Conservation (phyloP, 2,888 invertebrate species). For the Phortica magna region DNA sequence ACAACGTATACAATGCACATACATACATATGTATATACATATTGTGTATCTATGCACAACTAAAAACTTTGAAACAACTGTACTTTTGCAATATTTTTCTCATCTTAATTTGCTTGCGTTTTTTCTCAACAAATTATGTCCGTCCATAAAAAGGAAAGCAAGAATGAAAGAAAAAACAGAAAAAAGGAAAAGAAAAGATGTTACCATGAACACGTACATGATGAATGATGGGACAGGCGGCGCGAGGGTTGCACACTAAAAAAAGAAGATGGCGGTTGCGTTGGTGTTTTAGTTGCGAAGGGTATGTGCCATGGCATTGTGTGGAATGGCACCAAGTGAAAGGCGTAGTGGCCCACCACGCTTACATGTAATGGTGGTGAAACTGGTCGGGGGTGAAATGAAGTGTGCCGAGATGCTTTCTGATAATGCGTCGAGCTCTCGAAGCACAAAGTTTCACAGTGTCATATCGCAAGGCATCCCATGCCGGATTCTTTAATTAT, state of each 20-base stretch:
- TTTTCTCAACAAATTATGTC: conserved; percentile 19
- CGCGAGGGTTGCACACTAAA: background rate
- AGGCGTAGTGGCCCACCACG: background rate
- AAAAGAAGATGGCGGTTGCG: conserved; percentile 27
- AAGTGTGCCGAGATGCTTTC: background rate
- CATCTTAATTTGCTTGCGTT: conserved; percentile 16
- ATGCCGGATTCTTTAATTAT: conserved; percentile 26
- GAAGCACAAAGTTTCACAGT: background rate
- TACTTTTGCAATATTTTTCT: conserved; percentile 7
- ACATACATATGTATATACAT: too few relatives aligned
- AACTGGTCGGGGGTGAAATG: too few relatives aligned
- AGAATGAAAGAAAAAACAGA: conserved; percentile 3
- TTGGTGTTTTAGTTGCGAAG: background rate
- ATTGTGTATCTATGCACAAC: background rate
- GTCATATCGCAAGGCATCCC: background rate
- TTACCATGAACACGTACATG: background rate
- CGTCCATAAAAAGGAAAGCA: background rate
- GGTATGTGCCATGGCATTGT: background rate
- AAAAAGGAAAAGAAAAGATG: conserved; percentile 2
- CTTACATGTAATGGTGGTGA: too few relatives aligned
- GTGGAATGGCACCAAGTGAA: background rate
- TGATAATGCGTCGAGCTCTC: background rate
- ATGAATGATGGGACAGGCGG: background rate
- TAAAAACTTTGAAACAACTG: background rate
- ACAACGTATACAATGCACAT: background rate